Evolutionary conservation across 2,797 vertebrate genomes (phyloP), one percentile per base, ranked within the genome.

Genomic region (Lemur catta): DNA sequence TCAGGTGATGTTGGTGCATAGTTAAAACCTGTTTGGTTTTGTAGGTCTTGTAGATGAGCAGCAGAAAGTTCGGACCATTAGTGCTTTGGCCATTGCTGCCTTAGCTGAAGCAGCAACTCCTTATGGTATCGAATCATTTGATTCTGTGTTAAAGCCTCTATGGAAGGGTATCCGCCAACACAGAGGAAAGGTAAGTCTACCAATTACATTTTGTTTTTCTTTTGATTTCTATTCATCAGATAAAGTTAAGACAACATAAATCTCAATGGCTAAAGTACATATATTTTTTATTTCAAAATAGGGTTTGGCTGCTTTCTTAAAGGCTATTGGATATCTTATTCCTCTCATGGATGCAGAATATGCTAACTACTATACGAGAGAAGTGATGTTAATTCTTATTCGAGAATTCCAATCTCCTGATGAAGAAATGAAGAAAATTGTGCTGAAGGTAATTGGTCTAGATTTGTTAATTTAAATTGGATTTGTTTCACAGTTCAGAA

Each of bases 351-450:
- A 99, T 95, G 99, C 99, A 0, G 99, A 99, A 96, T 99, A 99
- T 84, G 99, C 99, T 14, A 99, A 99, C 99, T 99, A 99, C 97
- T 99, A 99, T 96, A 99, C 99, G 97, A 99, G 99, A 95, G 99
- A 99, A 98, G 99, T 99, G 98, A 99, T 99, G 99, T 96, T 99
- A 87, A 99, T 99, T 98, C 99, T 99, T 94, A 99, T 99, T 98
- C 98, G 99, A 99, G 99, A 99, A 99, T 99, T 99, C 98, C 99
- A 99, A 87, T 99, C 99, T 97, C 99, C 99, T 35, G 99, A 99
- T 87, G 99, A 99, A 98, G 99, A 99, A 97, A 99, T 99, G 99
- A 99, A 99, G 94, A 99, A 99, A 98, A 99, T 99, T 90, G 99
- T 99, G 2, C 98, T 99, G 26, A 99, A 99, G 99, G 99, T 99